Conservation (phyloP, 2,113 vertebrate species). For the Scomber japonicus region DNA sequence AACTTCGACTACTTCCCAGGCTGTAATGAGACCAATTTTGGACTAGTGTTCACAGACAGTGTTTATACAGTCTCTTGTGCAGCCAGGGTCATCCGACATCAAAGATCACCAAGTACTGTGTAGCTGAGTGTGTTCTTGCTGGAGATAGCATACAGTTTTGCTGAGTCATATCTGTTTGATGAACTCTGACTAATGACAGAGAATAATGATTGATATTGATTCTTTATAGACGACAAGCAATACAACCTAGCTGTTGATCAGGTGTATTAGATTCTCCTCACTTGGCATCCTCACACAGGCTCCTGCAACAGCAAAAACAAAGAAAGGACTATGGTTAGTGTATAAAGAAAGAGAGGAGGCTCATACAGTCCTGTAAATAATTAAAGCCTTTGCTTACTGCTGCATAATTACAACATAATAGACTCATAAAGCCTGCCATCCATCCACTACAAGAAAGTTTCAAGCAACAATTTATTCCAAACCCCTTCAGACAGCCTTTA, state of each 20-base stretch:
- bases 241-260: not conserved
- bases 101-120: not conserved
- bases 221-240: not conserved
- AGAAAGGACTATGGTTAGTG: not conserved
- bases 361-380: not conserved
- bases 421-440: not conserved
- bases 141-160: not conserved
- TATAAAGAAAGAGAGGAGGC: not conserved
- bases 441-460: not conserved
- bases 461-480: not conserved
- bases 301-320: not conserved
- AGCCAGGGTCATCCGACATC: not conserved
- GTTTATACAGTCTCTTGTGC: too few relatives aligned
- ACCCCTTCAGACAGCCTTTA: not conserved
- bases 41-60: too few relatives aligned
- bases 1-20: not conserved
- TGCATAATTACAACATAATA: conserved; percentile 1
- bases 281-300: not conserved
- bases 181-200: not conserved
- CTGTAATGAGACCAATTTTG: not conserved
- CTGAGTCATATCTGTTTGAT: not conserved
- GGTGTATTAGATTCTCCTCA: not conserved
- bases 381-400: not conserved
- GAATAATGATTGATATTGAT: not conserved
- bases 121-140: not conserved